A percentile compares a stretch with the other conserved stretches of the same genome.
Evolutionary conservation across 2,113 vertebrate genomes (phyloP).

Genomic region (Lycaon pictus): DNA sequence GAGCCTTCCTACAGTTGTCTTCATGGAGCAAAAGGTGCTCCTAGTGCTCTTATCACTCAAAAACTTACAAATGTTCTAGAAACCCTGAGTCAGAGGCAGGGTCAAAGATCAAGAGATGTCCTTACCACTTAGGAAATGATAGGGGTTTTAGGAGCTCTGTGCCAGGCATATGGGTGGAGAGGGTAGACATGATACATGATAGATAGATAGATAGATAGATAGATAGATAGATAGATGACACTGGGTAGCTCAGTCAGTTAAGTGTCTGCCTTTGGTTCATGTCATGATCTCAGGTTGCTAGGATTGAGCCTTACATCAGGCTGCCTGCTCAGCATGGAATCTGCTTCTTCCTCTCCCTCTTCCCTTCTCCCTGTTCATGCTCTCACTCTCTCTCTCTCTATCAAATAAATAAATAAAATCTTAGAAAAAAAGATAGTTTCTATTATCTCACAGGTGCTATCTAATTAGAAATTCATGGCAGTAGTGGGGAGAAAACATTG

Average conservation of each 20-base stretch:
- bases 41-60: background rate
- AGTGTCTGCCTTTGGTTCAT: no score
- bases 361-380: no score
- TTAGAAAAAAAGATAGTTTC: background rate
- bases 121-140: background rate
- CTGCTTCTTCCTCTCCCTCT: no score
- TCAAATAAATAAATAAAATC: no score
- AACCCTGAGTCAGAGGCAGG: background rate
- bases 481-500: background rate
- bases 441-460: background rate
- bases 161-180: background rate
- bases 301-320: no score
- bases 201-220: background rate
- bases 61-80: background rate
- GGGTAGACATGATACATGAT: background rate
- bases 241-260: no score
- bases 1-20: background rate
- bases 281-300: no score
- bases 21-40: background rate
- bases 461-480: conserved; percentile 12
- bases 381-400: no score
- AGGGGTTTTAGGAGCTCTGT: background rate
- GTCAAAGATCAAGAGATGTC: background rate
- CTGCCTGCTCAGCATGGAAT: no score
- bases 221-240: no score